phyloP scores from a whole-genome alignment of 2,113 vertebrate species.

The Odontesthes bonariensis region DNA sequence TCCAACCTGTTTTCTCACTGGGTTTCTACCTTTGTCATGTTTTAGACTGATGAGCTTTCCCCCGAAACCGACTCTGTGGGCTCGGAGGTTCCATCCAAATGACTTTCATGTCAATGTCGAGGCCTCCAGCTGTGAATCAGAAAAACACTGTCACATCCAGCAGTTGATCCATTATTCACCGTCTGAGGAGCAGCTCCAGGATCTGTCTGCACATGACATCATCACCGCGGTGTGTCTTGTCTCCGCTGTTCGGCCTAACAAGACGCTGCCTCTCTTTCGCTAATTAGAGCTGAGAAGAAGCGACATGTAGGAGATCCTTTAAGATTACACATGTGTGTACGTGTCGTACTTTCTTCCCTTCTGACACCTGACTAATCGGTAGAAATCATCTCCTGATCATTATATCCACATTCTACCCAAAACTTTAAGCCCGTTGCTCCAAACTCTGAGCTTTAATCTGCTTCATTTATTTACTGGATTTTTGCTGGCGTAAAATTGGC shows the following conservation, averaged over 20 bases:
- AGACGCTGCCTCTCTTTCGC: conserved; percentile 25
- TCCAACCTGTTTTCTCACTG: no score
- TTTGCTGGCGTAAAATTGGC: conserved; percentile 3
- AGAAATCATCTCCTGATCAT: background rate
- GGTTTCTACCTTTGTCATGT: background rate
- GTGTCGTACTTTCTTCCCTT: background rate
- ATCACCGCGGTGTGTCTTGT: conserved; percentile 30
- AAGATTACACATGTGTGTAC: background rate
- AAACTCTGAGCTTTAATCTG: background rate
- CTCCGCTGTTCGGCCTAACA: conserved; percentile 25
- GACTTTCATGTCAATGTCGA: conserved; percentile 47
- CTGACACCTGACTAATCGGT: background rate
- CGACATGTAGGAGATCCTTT: conserved; percentile 9
- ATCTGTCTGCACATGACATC: conserved; percentile 65
- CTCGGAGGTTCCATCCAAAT: conserved; percentile 49
- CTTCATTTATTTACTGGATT: background rate
- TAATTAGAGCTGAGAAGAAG: conserved; percentile 51
- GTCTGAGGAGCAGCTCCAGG: conserved; percentile 65
- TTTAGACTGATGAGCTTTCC: conserved; percentile 18
- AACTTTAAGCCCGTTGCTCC: background rate
- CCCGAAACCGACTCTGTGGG: conserved; percentile 43
- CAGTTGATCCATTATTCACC: conserved; percentile 66
- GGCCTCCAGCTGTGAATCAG: conserved; percentile 64
- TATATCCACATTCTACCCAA: background rate
- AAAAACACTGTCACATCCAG: conserved; percentile 52